Conservation (phyloP, 2,888 invertebrate genomes). For the Deladenus siricidicola region DNA sequence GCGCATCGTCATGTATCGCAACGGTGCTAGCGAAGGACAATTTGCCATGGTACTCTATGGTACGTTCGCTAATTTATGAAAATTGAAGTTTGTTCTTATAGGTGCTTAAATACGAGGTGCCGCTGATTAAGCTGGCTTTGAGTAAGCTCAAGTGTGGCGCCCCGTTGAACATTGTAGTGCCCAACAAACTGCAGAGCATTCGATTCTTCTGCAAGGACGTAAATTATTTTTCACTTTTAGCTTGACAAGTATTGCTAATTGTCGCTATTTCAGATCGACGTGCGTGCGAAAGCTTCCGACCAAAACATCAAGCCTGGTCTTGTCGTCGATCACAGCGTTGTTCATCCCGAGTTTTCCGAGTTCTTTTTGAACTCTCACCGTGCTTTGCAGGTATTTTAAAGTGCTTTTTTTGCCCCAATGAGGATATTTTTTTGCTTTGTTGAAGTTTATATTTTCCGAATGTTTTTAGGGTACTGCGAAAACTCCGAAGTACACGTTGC, state of each 20-base stretch:
- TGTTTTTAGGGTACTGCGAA: slow-evolving; percentile 43
- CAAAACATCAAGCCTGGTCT: slow-evolving; percentile 39
- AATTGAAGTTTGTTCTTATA: slow-evolving; percentile 6
- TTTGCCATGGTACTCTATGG: background rate
- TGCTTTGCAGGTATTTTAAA: slow-evolving; percentile 40
- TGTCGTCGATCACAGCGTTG: slow-evolving; percentile 33
- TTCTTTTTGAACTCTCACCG: slow-evolving; percentile 44
- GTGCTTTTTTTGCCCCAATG: too few relatives aligned
- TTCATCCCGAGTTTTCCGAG: slow-evolving; percentile 37
- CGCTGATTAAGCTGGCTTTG: slow-evolving; percentile 13
- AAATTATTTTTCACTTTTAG: background rate
- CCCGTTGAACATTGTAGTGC: slow-evolving; percentile 34
- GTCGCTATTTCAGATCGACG: slow-evolving; percentile 15
- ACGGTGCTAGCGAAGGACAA: slow-evolving; percentile 34
- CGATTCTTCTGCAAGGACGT: slow-evolving; percentile 26
- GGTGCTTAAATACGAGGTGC: slow-evolving; percentile 24
- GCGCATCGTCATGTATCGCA: slow-evolving; percentile 36
- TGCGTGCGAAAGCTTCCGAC: slow-evolving; percentile 17
- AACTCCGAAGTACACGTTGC: slow-evolving; percentile 44
- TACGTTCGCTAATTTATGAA: background rate
- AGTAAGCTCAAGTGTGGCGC: background rate
- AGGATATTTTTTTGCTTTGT: too few relatives aligned
- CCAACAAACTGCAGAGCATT: slow-evolving; percentile 36
- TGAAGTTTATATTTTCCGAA: too few relatives aligned
- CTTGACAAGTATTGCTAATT: background rate